Percentiles rank a stretch among this genome's conserved stretches.
phyloP scores from a whole-genome alignment of 2,113 vertebrate genomes.

The Pao palembangensis region DNA sequence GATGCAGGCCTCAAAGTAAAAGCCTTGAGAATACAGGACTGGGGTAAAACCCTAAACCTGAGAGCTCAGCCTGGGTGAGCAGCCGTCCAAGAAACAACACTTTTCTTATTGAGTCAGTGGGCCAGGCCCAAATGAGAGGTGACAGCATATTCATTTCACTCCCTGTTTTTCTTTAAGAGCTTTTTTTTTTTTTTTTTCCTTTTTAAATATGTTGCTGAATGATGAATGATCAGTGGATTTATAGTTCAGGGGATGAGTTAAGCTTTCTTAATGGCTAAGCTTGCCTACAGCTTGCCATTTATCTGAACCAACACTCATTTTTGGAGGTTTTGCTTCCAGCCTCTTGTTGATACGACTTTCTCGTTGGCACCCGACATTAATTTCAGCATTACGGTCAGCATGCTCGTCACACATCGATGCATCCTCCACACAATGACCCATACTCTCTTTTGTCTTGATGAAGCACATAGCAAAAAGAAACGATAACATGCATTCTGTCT shows the following conservation, averaged over 20 bases:
- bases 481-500: constrained; percentile 51
- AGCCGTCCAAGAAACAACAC: constrained; percentile 72
- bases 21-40: constrained; percentile 74
- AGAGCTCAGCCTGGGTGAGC: constrained; percentile 63
- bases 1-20: constrained; percentile 75
- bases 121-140: constrained; percentile 75
- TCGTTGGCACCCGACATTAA: constrained; percentile 27
- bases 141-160: constrained; percentile 79
- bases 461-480: constrained; percentile 46
- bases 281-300: constrained; percentile 38
- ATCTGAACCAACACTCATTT: constrained; percentile 51
- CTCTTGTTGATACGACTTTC: constrained; percentile 32
- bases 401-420: too few species aligned
- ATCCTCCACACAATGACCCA: constrained; percentile 11
- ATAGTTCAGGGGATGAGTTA: constrained; percentile 69
- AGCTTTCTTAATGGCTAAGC: constrained; percentile 56
- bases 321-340: constrained; percentile 46
- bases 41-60: constrained; percentile 75
- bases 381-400: background rate
- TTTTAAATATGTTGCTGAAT: constrained; percentile 70
- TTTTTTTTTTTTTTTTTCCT: constrained; percentile 32
- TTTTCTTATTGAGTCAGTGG: constrained; percentile 70
- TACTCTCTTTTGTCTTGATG: constrained; percentile 24
- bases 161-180: constrained; percentile 70
- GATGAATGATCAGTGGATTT: constrained; percentile 75